Base-by-base conservation (phyloP, 2,888 invertebrate genomes). In the Drosophila percnosoma region DNA sequence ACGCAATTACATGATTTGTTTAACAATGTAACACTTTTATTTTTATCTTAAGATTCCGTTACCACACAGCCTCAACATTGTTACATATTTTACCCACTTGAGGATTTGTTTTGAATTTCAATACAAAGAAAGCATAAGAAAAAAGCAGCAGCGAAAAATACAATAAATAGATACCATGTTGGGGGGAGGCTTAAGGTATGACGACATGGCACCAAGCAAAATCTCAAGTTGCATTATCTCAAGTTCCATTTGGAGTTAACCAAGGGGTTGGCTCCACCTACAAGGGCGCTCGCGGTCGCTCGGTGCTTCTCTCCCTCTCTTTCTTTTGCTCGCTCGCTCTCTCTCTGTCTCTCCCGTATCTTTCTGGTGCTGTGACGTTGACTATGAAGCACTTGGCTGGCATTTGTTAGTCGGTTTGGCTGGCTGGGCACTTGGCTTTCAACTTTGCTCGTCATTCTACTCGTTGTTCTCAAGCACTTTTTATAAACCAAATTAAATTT, bases 401-500 rank as follows among this genome's bases (percentile, higher is more conserved):
- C 52, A 55, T 55, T 55, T 53, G 33, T 21, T 54, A 6, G 55
- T 29, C 29, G 38, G 38, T 24, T 54, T 36, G 57, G 63, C 52
- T 34, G 18, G 54, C 54, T 78, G 79, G 73, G 81, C 86, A 79
- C 86, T 85, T 83, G 71, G 78, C 75, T 75, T 71, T 53, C 69
- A 68, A 69, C 63, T 69, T 48, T 18, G 52, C 51, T 63, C 60
- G 74, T 53, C 68, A 67, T 59, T 73, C 73, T 62, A 61, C 71
- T 74, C 49, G 54, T 72, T 54, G 24, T 24, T 59, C 83, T 87
- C 75, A 84, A 83, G 83, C 87, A 84, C 87, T 83, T 83, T 83
- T 83, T 83, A 83, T 87, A 87, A 87, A 83, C 82, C 83, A 83
- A 87, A 83, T 83, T 83, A 83, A 87, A 83, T 83, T 82, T 83